phyloP scores from a whole-genome alignment of 1,140 invertebrate genomes.

The Drosophila hydei region DNA sequence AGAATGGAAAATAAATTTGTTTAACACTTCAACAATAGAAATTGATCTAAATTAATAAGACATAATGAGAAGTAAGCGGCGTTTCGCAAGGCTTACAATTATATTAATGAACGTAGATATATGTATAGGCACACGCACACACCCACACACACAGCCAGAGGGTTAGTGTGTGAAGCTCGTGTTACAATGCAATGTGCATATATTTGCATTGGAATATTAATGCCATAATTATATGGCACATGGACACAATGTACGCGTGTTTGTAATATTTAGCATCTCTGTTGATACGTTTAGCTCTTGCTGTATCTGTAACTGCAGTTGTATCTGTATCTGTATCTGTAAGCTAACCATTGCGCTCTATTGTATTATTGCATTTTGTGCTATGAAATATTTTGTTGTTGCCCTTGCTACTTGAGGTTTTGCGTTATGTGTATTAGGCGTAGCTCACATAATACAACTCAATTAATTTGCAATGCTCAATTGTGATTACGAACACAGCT shows the following conservation, averaged over 20 bases:
- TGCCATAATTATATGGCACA: constrained; percentile 80
- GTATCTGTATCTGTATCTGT: constrained; percentile 1
- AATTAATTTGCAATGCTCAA: constrained; percentile 71
- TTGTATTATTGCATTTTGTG: constrained; percentile 57
- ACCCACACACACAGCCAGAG: constrained; percentile 10
- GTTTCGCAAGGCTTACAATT: constrained; percentile 54
- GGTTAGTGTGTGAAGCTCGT: constrained; percentile 14
- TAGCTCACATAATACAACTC: constrained; percentile 65
- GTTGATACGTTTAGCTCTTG: constrained; percentile 11
- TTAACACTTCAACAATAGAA: constrained; percentile 3
- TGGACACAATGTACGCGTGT: constrained; percentile 66
- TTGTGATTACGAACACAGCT: constrained; percentile 51
- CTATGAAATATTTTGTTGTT: constrained; percentile 66
- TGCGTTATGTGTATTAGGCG: constrained; percentile 34
- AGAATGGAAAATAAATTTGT: background rate
- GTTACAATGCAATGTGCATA: constrained; percentile 67
- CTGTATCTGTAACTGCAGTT: constrained; percentile 4
- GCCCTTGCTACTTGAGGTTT: constrained; percentile 48
- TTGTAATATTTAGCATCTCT: constrained; percentile 70
- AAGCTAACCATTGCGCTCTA: constrained; percentile 20
- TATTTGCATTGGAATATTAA: constrained; percentile 79
- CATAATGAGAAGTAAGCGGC: background rate
- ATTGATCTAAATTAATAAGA: constrained; percentile 14
- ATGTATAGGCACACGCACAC: constrained; percentile 5
- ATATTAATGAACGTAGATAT: constrained; percentile 70